Percentiles rank a stretch among this genome's conserved stretches.
phyloP scores from a whole-genome alignment of 53 echinoderm and acorn worm genomes.

The Mesocentrotus franciscanus region DNA sequence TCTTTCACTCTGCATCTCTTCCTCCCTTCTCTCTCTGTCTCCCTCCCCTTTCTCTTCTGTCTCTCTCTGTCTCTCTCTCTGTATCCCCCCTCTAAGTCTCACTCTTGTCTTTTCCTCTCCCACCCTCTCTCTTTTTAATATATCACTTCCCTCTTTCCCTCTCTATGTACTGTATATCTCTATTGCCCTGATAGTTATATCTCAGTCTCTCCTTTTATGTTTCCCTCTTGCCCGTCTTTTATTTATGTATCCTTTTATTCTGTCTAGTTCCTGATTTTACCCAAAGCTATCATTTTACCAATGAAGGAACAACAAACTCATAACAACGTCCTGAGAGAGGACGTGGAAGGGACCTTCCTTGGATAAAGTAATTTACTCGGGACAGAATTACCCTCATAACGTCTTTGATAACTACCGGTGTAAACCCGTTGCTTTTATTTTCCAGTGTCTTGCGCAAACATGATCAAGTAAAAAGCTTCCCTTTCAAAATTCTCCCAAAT shows the following conservation, averaged over 20 bases:
- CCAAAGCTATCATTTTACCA: constrained; percentile 31
- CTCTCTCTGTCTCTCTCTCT: too few relatives aligned
- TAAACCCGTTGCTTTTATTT: neutral
- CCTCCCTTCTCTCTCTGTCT: too few relatives aligned
- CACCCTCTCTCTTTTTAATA: too few relatives aligned
- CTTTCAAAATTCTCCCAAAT: neutral
- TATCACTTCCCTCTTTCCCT: too few relatives aligned
- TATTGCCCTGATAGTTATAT: too few relatives aligned
- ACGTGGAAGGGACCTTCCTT: neutral
- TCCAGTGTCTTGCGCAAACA: neutral
- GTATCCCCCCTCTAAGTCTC: too few relatives aligned
- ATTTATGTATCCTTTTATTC: neutral
- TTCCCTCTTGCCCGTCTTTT: too few relatives aligned
- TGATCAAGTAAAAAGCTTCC: neutral
- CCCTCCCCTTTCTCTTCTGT: too few relatives aligned
- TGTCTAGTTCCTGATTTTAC: neutral
- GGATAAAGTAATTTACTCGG: neutral
- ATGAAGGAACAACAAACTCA: constrained; percentile 47
- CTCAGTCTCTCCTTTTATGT: too few relatives aligned
- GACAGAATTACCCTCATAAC: neutral
- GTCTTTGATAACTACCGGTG: neutral
- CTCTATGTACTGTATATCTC: too few relatives aligned
- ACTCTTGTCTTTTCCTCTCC: too few relatives aligned
- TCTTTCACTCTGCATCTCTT: too few relatives aligned
- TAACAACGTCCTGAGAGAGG: neutral